A percentile compares a stretch with the other conserved stretches of the same genome.
Evolutionary conservation across 2,888 invertebrate species (phyloP).

Genomic region (Ichneumoninae sp.): DNA sequence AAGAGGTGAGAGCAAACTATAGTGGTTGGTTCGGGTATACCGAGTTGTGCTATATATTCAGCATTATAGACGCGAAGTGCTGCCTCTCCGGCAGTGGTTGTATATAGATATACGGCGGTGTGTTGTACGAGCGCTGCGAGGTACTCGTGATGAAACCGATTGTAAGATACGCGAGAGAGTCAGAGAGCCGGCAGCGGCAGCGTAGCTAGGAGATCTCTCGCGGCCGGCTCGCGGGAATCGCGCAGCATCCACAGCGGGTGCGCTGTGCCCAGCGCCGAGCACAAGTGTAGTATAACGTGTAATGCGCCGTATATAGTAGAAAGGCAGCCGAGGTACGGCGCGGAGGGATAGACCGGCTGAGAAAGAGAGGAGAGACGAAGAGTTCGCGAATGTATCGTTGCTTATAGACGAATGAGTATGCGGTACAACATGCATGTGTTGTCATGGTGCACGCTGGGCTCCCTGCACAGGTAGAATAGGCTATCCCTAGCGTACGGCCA

Average conservation of each 20-base stretch:
- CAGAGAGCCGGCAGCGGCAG: slow-evolving; percentile 49
- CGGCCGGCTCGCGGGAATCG: slow-evolving; percentile 38
- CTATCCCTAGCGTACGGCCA: slow-evolving; percentile 2
- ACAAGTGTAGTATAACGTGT: slow-evolving; percentile 78
- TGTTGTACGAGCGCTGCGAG: slow-evolving; percentile 40
- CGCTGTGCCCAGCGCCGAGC: slow-evolving; percentile 63
- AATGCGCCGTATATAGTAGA: slow-evolving; percentile 73
- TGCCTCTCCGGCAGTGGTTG: slow-evolving; percentile 28
- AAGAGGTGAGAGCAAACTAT: slow-evolving; percentile 65
- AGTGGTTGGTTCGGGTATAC: slow-evolving; percentile 15
- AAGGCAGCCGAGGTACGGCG: slow-evolving; percentile 68
- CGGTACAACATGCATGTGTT: slow-evolving; percentile 19
- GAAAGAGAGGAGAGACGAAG: slow-evolving; percentile 44
- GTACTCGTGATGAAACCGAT: slow-evolving; percentile 78
- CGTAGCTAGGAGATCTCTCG: slow-evolving; percentile 52
- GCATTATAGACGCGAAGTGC: slow-evolving; percentile 63
- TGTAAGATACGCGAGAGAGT: slow-evolving; percentile 71
- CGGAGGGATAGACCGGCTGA: slow-evolving; percentile 44
- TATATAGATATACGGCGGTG: slow-evolving; percentile 16
- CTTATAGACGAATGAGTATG: neutral
- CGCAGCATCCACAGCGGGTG: slow-evolving; percentile 72
- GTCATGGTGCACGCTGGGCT: slow-evolving; percentile 35
- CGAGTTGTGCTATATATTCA: slow-evolving; percentile 40
- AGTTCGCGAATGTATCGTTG: slow-evolving; percentile 18
- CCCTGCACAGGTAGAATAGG: slow-evolving; percentile 45